Evolutionary conservation across 1,140 invertebrate genomes (phyloP), one percentile per base, ranked within the genome.

Genomic region (Procambarus virginalis): DNA sequence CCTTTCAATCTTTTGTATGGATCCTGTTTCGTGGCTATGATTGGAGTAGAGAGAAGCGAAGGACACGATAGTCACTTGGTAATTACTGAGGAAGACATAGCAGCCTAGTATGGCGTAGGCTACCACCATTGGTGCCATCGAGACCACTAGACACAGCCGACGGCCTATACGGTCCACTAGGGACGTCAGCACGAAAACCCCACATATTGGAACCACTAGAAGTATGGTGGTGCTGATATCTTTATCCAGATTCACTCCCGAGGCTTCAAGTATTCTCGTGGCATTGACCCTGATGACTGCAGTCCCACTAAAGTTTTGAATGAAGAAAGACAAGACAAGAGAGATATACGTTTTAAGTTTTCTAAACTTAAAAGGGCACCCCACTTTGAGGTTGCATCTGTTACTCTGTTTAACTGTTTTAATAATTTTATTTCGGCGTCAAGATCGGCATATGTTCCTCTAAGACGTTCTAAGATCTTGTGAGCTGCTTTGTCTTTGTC

Each of bases 151-250:
- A 55, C 79, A 83, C 14, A 45, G 17, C 9, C 70, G 64, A n/a
- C 86, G 79, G 17, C 86, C 86, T 14, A 76, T 14, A 8, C 79
- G 64, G 73, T 89, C 86, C 80, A 77, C 17, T n/a, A 75, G 51
- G 5, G 46, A n/a, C 5, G 60, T 73, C 12, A 76, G 22, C 1
- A 83, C 22, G 3, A 89, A 48, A 55, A 12, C 45, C 17, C 86
- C 86, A 8, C 9, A 80, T 3, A 76, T 83, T 45, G 76, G 86
- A 6, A 89, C 45, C 22, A 78, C 3, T 22, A 89, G 48, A 48
- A 89, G 73, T 8, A 83, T 12, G 70, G 55, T 77, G 34, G 64
- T 73, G 20, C 48, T n/a, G 20, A 78, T 14, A 9, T 68, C 73
- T 34, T 34, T 58, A 46, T 82, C 55, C 12, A 75, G 14, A n/a